Conservation (phyloP, 92 coral and sea anemone species). For the Parazoanthus darwini region DNA sequence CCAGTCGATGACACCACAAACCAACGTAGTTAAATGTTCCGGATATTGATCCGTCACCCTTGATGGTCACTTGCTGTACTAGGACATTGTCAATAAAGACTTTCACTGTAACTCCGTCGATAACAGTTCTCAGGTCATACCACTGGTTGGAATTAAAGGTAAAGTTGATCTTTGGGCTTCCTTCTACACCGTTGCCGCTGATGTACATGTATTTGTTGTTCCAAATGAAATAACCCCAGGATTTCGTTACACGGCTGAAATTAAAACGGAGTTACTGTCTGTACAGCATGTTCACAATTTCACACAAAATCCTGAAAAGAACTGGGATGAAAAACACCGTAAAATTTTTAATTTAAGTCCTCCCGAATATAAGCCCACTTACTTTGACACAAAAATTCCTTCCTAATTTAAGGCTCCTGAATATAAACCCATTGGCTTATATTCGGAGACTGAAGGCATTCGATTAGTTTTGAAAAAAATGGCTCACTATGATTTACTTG, state of each 20-base stretch:
- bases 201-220: slow-evolving; percentile 19
- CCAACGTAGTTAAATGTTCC: slow-evolving; percentile 58
- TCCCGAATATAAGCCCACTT: too few species aligned
- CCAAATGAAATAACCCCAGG: slow-evolving; percentile 54
- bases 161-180: slow-evolving; percentile 36
- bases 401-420: too few species aligned
- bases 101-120: slow-evolving; percentile 50
- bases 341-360: not conserved
- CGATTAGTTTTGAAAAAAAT: too few species aligned
- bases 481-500: too few species aligned
- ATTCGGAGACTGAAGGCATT: too few species aligned
- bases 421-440: too few species aligned
- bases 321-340: not conserved
- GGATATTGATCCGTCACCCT: slow-evolving; percentile 53
- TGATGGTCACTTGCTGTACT: slow-evolving; percentile 45
- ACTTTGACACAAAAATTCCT: too few species aligned
- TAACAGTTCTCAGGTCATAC: slow-evolving; percentile 52
- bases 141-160: slow-evolving; percentile 40
- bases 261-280: not conserved
- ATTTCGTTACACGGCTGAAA: slow-evolving; percentile 51
- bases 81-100: slow-evolving; percentile 54
- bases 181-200: slow-evolving; percentile 39
- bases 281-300: not conserved
- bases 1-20: slow-evolving; percentile 54
- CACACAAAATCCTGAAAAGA: not conserved